Percentiles rank a stretch among this genome's conserved stretches.
Conservation (phyloP, 2,113 vertebrate genomes). For the Hemibagrus wyckioides region DNA sequence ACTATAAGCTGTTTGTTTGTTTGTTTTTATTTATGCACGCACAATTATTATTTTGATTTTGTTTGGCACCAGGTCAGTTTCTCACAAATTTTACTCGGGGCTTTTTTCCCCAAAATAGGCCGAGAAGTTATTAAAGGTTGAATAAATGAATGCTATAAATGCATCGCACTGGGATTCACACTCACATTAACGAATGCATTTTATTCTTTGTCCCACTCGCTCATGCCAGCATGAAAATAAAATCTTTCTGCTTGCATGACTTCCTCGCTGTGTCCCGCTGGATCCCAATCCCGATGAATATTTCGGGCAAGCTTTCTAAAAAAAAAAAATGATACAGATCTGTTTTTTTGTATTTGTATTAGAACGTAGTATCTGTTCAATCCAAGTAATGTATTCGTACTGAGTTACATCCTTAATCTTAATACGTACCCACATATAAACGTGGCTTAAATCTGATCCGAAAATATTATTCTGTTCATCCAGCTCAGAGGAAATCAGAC, state of each 20-base stretch:
- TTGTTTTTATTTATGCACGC: not conserved
- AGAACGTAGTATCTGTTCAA: not conserved
- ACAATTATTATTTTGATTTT: not conserved
- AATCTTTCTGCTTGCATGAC: not conserved
- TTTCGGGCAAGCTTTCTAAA: not conserved
- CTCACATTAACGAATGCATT: not conserved
- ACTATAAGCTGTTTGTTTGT: not conserved
- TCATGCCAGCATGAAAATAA: not conserved
- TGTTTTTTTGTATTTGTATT: not conserved
- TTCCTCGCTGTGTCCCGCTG: not conserved
- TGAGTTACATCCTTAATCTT: not conserved
- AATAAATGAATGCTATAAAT: not conserved
- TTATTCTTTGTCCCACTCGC: not conserved
- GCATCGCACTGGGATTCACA: not conserved
- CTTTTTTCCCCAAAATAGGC: not conserved
- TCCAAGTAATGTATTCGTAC: conserved; percentile 9
- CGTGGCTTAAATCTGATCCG: not conserved
- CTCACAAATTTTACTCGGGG: not conserved
- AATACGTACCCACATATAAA: not conserved
- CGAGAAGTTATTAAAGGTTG: not conserved
- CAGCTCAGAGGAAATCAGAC: not conserved
- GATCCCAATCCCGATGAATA: not conserved
- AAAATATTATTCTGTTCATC: not conserved
- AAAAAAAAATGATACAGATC: not conserved
- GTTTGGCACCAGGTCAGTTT: not conserved